These are phyloP conservation scores for Archaeoteleia sp. DNA, from an alignment of 2,888 invertebrate genomes.

Conservation along the genomic window DNA sequence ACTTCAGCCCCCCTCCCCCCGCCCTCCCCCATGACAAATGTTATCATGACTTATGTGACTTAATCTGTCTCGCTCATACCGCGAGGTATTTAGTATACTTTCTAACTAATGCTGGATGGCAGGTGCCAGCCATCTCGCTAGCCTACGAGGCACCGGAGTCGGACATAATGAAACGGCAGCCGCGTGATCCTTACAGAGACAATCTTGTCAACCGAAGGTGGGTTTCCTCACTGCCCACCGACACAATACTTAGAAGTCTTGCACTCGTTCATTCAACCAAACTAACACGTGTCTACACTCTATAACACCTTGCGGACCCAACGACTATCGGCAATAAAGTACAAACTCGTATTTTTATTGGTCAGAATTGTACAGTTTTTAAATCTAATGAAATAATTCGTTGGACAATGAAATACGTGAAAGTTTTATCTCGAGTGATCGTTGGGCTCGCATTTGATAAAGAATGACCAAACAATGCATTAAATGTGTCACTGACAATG, in stretches of 20 bases:
- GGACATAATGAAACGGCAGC: conserved; percentile 99
- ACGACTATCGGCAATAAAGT: no score
- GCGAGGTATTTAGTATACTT: conserved; percentile 58
- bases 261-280: conserved; percentile 43
- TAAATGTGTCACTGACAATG: no score
- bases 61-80: conserved; percentile 44
- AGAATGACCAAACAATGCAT: no score
- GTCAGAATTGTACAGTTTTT: no score
- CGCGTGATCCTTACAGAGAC: conserved; percentile 97
- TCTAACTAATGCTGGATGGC: conserved; percentile 72
- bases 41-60: conserved; percentile 29
- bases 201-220: conserved; percentile 99
- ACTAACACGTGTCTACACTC: conserved; percentile 18
- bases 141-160: conserved; percentile 99
- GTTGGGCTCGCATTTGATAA: no score
- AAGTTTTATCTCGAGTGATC: no score
- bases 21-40: conserved; percentile 2
- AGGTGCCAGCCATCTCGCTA: conserved; percentile 99
- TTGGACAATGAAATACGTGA: no score
- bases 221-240: conserved; percentile 76
- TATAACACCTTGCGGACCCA: conserved; percentile 42
- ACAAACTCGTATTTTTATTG: no score
- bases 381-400: no score
- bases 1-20: conserved; percentile 8
- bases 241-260: conserved; percentile 52